Evolutionary conservation across 2,888 invertebrate species (phyloP).

Genomic region (Crematogaster levior): DNA sequence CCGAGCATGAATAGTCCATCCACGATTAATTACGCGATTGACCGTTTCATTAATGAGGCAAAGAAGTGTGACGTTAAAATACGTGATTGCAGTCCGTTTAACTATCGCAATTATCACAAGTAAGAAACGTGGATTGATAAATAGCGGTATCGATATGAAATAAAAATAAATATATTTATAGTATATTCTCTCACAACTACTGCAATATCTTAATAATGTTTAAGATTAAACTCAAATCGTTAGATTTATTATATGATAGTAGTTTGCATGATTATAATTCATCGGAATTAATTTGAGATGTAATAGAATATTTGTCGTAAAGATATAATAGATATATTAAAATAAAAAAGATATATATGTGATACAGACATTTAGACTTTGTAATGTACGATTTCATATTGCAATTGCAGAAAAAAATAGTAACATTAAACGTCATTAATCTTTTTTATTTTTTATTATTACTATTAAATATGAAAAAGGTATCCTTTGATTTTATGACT

Average conservation of each 20-base stretch:
- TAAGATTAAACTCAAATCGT: not conserved
- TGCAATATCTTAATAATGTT: not conserved
- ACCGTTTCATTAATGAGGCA: constrained; percentile 41
- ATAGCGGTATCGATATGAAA: not conserved
- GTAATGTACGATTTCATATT: no score
- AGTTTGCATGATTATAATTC: not conserved
- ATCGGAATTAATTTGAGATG: not conserved
- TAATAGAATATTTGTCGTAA: not conserved
- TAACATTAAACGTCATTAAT: no score
- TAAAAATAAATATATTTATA: not conserved
- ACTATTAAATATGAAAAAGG: not conserved
- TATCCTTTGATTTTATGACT: not conserved
- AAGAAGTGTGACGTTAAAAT: constrained; percentile 41
- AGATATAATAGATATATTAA: no score
- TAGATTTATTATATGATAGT: not conserved
- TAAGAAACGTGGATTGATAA: not conserved
- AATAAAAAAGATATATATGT: not conserved
- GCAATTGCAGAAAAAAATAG: no score
- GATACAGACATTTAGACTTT: not conserved
- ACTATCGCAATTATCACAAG: not conserved
- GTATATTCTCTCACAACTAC: not conserved
- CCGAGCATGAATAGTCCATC: constrained; percentile 38
- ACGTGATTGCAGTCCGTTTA: not conserved
- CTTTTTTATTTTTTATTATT: no score
- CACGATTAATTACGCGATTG: constrained; percentile 55